Base-by-base conservation (phyloP, 1,140 invertebrate genomes). In the Propsilocerus akamusi region DNA sequence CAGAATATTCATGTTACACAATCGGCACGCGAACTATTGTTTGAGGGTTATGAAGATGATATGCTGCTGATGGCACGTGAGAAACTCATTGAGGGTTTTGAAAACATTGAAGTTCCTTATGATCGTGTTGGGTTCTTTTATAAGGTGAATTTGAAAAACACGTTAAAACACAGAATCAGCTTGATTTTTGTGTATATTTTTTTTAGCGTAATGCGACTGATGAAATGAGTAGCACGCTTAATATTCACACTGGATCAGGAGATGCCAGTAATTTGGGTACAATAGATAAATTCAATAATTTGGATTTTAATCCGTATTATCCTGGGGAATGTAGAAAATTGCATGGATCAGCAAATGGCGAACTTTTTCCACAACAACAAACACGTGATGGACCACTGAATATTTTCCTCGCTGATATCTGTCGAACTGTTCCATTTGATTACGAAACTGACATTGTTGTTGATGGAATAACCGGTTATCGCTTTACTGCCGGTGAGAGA, bases 91-190 rank as follows among this genome's bases (percentile, higher is more conserved):
- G 0, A 57, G 64, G 56, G 71, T 0, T 58, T 69, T 0, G 63
- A 57, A 2, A 54, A 68, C 12, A 41, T 14, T 41, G 51, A 58
- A 0, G 66, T 81, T 47, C 78, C 80, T 1, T 80, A 64, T 58
- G 67, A 73, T 46, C 79, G 73, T 59, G 83, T 83, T 63, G 81
- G 74, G 8, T 84, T 80, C 80, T 83, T 84, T 59, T 80, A 78
- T 59, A 55, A 51, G 48, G 68, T 70, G 46, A 66, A 64, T 62
- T n/a, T 4, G 5, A 41, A 41, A 20, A 20, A 20, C 17, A 7
- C 4, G 17, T 20, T 20, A 20, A 20, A n/a, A 20, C 5, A 17
- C 4, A 0, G 23, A 10, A 37, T 20, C 11, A 50, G 17, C 28
- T 3, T 5, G 23, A 24, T 25, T 48, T 22, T 20, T 51, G 5